Percentiles rank a stretch among this genome's conserved stretches.
Evolutionary conservation across 2,113 vertebrate genomes (phyloP).

Genomic region (Eidolon helvum): DNA sequence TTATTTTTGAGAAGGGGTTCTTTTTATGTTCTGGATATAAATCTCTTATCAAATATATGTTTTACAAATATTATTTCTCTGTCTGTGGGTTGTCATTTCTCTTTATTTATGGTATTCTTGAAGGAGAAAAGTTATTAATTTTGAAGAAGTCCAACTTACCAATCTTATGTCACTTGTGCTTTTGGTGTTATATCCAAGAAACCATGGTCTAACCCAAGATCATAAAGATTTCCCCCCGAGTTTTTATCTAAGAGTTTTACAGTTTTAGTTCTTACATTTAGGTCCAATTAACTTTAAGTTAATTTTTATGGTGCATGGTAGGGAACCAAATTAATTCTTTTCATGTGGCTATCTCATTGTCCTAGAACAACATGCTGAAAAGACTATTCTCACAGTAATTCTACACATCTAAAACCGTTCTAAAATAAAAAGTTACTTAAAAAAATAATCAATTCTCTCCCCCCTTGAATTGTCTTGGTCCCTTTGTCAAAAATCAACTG

Average conservation of each 20-base stretch:
- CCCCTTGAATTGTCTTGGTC: not conserved
- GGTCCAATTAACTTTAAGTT: not conserved
- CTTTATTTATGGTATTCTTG: not conserved
- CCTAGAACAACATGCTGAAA: not conserved
- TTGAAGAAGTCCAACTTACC: not conserved
- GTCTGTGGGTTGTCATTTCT: not conserved
- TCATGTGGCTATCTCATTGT: not conserved
- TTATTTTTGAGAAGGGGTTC: not conserved
- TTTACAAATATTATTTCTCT: not conserved
- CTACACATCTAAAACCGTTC: not conserved
- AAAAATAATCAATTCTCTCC: not conserved
- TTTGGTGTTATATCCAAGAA: not conserved
- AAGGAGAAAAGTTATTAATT: not conserved
- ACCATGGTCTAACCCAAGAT: not conserved
- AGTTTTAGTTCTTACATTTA: not conserved
- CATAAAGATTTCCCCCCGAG: not conserved
- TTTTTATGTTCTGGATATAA: not conserved
- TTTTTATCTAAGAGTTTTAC: conserved; percentile 1
- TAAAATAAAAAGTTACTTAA: conserved; percentile 9
- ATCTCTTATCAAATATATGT: not conserved
- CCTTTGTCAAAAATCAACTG: not conserved
- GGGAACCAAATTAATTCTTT: conserved; percentile 6
- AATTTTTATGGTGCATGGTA: not conserved
- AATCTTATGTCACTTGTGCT: not conserved
- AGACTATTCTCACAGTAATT: not conserved